phyloP scores from a whole-genome alignment of 64 coral and sea anemone genomes.

The Anthopleura sola region DNA sequence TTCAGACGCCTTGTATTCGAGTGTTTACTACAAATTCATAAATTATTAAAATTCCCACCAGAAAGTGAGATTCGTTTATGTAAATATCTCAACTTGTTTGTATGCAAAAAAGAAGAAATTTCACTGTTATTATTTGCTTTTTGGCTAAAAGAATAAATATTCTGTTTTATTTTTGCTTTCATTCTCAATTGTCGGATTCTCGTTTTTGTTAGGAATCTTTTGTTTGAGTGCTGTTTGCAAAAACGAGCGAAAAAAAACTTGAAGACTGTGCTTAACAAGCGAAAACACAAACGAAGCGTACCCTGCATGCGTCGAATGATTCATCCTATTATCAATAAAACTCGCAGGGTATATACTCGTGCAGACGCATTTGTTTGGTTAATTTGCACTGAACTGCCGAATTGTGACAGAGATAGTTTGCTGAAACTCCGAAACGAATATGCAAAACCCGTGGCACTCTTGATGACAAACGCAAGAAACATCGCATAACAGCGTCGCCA shows the following conservation, averaged over 20 bases:
- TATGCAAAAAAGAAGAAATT: not conserved
- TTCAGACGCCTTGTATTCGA: not conserved
- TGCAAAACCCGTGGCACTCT: not conserved
- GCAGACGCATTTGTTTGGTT: not conserved
- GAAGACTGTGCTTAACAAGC: not conserved
- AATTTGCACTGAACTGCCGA: not conserved
- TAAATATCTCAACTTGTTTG: slow-evolving; percentile 18
- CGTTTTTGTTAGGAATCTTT: too few relatives aligned
- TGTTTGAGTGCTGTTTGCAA: not conserved
- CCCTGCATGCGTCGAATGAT: not conserved
- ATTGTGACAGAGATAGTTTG: not conserved
- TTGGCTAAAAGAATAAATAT: too few relatives aligned
- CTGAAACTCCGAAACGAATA: not conserved
- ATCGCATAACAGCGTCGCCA: not conserved
- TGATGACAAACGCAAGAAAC: not conserved
- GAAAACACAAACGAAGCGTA: slow-evolving; percentile 7
- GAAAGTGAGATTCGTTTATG: slow-evolving; percentile 9
- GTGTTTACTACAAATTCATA: slow-evolving; percentile 9
- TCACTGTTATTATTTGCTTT: not conserved
- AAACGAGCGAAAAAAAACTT: not conserved
- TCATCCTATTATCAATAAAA: not conserved
- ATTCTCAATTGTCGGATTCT: too few relatives aligned
- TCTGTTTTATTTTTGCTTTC: too few relatives aligned
- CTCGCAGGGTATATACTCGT: not conserved
- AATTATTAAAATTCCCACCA: slow-evolving; percentile 26